phyloP scores from a whole-genome alignment of 2,113 vertebrate species.

The Phrynosoma platyrhinos region DNA sequence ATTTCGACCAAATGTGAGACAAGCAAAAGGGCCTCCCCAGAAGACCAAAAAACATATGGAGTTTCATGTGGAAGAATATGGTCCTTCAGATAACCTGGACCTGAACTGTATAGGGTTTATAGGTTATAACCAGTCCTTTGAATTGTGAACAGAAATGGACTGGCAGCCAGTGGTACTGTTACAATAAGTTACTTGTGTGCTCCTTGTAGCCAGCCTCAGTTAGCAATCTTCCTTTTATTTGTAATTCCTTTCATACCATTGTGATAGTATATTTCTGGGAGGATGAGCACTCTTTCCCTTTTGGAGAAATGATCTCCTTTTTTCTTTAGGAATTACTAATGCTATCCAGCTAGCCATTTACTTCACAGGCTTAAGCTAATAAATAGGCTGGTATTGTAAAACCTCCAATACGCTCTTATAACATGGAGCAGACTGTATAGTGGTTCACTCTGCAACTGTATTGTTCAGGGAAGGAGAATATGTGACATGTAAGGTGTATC shows the following conservation, averaged over 20 bases:
- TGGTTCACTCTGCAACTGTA: neutral
- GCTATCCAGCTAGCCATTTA: too few species aligned
- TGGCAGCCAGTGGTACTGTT: neutral
- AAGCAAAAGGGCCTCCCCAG: too few species aligned
- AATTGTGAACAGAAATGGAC: neutral
- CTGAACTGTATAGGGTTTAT: neutral
- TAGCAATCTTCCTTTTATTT: too few species aligned
- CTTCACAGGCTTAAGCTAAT: too few species aligned
- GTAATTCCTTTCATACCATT: too few species aligned
- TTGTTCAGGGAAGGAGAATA: neutral
- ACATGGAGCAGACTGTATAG: neutral
- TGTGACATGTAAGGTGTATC: neutral
- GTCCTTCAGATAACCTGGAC: neutral
- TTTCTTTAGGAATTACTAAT: too few species aligned
- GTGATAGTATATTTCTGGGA: too few species aligned
- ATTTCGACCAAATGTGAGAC: too few species aligned
- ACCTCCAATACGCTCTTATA: neutral
- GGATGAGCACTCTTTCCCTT: too few species aligned
- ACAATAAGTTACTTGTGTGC: neutral
- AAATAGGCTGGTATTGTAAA: neutral
- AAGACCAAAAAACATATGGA: too few species aligned
- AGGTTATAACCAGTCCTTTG: neutral
- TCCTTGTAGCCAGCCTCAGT: neutral
- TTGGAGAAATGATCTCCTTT: too few species aligned
- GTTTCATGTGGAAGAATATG: neutral